These are phyloP conservation scores for Bombycilla garrulus DNA, from an alignment of 2,113 vertebrate species.

Conservation along the genomic window DNA sequence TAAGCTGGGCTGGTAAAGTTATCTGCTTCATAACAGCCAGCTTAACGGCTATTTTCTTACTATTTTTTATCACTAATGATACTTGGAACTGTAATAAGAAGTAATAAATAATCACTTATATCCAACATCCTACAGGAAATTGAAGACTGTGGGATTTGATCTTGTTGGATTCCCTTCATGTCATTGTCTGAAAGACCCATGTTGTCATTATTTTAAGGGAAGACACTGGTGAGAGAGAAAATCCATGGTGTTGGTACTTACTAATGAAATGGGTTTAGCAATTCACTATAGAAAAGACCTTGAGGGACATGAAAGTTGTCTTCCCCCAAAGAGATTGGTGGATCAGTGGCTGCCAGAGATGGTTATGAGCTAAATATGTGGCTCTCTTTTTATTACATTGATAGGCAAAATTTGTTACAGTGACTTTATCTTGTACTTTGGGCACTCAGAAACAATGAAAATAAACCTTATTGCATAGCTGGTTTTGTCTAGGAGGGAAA, in stretches of 20 bases:
- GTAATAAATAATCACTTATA: neutral
- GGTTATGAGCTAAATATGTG: neutral
- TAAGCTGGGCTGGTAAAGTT: constrained; percentile 42
- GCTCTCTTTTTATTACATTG: neutral
- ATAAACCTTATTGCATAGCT: neutral
- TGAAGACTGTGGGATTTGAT: neutral
- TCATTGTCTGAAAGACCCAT: neutral
- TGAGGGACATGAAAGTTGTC: neutral
- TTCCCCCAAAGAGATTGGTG: neutral
- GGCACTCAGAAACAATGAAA: neutral
- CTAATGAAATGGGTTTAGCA: neutral
- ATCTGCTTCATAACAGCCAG: constrained; percentile 61
- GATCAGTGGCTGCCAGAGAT: neutral
- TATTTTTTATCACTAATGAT: constrained; percentile 5
- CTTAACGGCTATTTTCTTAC: neutral
- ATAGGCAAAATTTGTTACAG: neutral
- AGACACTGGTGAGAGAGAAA: neutral
- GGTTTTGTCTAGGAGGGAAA: neutral
- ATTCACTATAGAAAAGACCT: neutral
- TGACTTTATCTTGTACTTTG: neutral
- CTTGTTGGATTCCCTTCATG: neutral
- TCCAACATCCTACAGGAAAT: neutral
- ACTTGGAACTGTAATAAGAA: neutral
- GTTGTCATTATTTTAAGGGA: neutral
- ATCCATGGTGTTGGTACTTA: neutral